These are phyloP conservation scores for Sebastes steindachneri DNA, from an alignment of 2,797 vertebrate species.

Conservation along the genomic window DNA sequence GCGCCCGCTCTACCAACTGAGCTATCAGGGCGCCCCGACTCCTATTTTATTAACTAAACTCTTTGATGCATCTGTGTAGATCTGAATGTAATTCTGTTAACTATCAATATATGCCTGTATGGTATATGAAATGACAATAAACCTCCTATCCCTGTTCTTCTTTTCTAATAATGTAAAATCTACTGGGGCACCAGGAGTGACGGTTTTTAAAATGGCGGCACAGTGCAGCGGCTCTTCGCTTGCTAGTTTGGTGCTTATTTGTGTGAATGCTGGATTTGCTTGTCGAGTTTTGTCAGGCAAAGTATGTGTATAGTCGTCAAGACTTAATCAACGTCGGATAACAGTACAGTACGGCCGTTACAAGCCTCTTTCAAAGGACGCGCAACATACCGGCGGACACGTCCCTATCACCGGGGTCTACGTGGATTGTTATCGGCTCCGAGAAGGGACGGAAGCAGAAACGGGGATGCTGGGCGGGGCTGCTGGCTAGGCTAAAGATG, in stretches of 20 bases:
- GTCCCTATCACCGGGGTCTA: not conserved
- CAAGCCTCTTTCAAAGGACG: not conserved
- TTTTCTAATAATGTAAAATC: not conserved
- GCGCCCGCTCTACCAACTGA: too few relatives aligned
- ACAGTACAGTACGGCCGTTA: not conserved
- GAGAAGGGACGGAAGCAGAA: too few relatives aligned
- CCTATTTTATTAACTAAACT: too few relatives aligned
- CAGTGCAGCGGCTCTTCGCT: not conserved
- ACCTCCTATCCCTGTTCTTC: not conserved
- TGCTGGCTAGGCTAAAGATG: too few relatives aligned
- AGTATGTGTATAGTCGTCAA: not conserved
- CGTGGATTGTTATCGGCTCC: too few relatives aligned
- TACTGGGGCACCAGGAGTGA: too few relatives aligned
- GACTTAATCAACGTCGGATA: not conserved
- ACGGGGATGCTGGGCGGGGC: too few relatives aligned
- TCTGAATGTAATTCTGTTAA: not conserved
- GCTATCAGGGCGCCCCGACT: too few relatives aligned
- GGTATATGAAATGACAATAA: not conserved
- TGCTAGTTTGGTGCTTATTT: not conserved
- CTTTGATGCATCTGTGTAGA: not conserved
- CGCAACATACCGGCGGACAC: not conserved
- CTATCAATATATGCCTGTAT: not conserved
- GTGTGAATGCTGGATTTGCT: not conserved
- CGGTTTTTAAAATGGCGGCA: not conserved
- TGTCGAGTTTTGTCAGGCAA: not conserved